Conservation (phyloP, 2,113 vertebrate genomes). For the Castor canadensis region DNA sequence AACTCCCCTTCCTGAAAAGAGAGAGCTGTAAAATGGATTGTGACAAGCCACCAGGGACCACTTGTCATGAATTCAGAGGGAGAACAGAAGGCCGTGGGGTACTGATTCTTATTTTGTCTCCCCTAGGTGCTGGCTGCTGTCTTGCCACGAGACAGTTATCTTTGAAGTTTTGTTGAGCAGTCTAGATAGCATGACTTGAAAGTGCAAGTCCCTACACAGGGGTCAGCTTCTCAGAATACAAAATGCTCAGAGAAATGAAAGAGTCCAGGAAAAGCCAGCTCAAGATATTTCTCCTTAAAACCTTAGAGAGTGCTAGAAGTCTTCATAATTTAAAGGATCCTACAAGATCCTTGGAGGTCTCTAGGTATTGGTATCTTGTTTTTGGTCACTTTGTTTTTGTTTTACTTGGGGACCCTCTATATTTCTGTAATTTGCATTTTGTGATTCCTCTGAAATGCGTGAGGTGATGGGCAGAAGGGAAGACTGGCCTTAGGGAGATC, state of each 20-base stretch:
- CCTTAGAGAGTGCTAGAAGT: not conserved
- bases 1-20: not conserved
- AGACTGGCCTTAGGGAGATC: not conserved
- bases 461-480: not conserved
- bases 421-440: not conserved
- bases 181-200: slow-evolving; percentile 39
- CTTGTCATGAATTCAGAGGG: slow-evolving; percentile 43
- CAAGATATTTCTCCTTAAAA: not conserved
- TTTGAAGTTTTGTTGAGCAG: slow-evolving; percentile 64
- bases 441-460: not conserved
- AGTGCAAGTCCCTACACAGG: slow-evolving; percentile 41
- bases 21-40: not conserved
- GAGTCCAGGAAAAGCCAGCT: not conserved
- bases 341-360: not conserved
- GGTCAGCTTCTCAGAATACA: slow-evolving; percentile 47
- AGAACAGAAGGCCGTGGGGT: slow-evolving; percentile 35
- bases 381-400: not conserved
- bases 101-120: slow-evolving; percentile 38
- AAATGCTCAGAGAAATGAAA: slow-evolving; percentile 23
- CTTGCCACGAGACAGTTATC: slow-evolving; percentile 14
- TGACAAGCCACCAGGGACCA: not conserved
- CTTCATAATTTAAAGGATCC: slow-evolving; percentile 25
- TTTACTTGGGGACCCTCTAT: not conserved
- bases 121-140: slow-evolving; percentile 40
- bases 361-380: not conserved